Evolutionary conservation across 2,797 vertebrate genomes (phyloP).

Genomic region (Prionace glauca): DNA sequence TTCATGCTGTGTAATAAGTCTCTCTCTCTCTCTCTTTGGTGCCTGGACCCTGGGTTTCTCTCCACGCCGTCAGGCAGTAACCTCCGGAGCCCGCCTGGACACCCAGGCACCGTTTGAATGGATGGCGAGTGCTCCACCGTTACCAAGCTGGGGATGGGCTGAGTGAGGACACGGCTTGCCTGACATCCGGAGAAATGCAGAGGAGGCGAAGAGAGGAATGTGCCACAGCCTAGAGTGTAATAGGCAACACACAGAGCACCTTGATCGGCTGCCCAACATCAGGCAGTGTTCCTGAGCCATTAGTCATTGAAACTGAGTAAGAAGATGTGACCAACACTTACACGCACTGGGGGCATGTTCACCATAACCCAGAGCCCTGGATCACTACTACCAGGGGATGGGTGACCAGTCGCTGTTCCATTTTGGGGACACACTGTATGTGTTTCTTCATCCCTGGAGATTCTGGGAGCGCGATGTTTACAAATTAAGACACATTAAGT

Average conservation of each 20-base stretch:
- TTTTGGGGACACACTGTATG: too few relatives aligned
- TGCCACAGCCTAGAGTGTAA: too few relatives aligned
- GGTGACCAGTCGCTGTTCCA: background rate
- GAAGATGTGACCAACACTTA: background rate
- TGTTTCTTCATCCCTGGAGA: background rate
- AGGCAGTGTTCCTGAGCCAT: background rate
- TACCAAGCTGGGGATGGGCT: background rate
- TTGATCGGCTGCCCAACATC: background rate
- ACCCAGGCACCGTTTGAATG: slow-evolving; percentile 9
- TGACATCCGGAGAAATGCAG: background rate
- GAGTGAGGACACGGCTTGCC: background rate
- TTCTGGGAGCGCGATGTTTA: too few relatives aligned
- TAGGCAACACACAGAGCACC: background rate
- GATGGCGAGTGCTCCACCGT: background rate
- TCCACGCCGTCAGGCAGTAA: background rate
- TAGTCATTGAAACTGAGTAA: too few relatives aligned
- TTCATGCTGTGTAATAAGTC: background rate
- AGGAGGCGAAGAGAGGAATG: too few relatives aligned
- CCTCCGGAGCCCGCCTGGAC: slow-evolving; percentile 21
- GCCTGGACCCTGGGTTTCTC: background rate
- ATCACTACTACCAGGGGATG: background rate
- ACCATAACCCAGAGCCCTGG: background rate
- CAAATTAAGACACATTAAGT: background rate
- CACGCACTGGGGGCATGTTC: background rate
- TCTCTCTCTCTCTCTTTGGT: too few relatives aligned